Evolutionary conservation across 2,888 invertebrate species (phyloP).

Genomic region (Watsonalla binaria): DNA sequence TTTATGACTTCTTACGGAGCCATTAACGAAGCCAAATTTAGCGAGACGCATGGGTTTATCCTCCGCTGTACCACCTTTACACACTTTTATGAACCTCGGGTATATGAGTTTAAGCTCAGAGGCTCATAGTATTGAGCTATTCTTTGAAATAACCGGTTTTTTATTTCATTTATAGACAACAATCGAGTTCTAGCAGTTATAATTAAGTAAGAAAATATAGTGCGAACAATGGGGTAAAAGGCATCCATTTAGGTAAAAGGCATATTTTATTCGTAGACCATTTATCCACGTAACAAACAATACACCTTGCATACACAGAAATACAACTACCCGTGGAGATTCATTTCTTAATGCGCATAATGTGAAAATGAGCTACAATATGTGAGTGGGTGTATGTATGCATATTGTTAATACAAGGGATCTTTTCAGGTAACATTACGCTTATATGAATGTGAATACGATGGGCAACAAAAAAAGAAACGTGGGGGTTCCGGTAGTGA

Average conservation of each 20-base stretch:
- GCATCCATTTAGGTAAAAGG: too few species aligned
- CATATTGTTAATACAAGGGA: conserved; percentile 26
- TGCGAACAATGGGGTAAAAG: too few species aligned
- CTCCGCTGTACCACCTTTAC: too few species aligned
- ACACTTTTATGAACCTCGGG: too few species aligned
- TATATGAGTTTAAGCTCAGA: too few species aligned
- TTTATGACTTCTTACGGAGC: not conserved
- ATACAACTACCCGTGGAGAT: not conserved
- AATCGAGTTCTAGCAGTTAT: too few species aligned
- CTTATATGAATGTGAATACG: conserved; percentile 33
- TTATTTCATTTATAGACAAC: too few species aligned
- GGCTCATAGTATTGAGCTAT: too few species aligned
- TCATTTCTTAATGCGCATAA: not conserved
- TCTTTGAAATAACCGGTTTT: too few species aligned
- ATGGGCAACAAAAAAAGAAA: conserved; percentile 34
- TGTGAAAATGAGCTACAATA: not conserved
- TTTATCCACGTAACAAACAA: not conserved
- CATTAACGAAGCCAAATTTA: not conserved
- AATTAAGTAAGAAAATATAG: too few species aligned
- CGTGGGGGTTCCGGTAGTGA: conserved; percentile 28
- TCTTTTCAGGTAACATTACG: conserved; percentile 26
- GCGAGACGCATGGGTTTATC: not conserved
- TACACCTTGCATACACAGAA: not conserved
- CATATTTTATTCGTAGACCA: too few species aligned
- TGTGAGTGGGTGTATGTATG: conserved; percentile 1